Percentiles rank a stretch among this genome's conserved stretches.
phyloP scores from a whole-genome alignment of 2,888 invertebrate genomes.

The Pseudanteris insignis region DNA sequence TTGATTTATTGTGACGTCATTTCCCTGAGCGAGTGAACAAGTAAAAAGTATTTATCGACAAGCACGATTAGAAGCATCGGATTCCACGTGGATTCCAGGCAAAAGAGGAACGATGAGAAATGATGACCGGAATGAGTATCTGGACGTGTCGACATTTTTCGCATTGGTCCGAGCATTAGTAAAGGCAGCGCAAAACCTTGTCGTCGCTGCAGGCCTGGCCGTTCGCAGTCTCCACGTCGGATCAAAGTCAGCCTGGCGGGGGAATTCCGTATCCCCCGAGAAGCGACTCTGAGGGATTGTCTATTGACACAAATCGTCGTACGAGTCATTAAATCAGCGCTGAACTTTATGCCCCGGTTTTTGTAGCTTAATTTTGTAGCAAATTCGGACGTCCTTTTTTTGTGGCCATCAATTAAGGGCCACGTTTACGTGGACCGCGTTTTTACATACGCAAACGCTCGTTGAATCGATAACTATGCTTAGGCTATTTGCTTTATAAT shows the following conservation, averaged over 20 bases:
- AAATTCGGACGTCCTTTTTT: conserved; percentile 9
- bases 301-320: conserved; percentile 43
- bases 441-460: conserved; percentile 6
- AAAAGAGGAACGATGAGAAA: conserved; percentile 45
- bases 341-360: conserved; percentile 19
- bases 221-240: conserved; percentile 36
- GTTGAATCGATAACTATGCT: conserved; percentile 31
- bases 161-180: conserved; percentile 41
- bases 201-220: conserved; percentile 39
- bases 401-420: neutral
- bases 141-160: conserved; percentile 45
- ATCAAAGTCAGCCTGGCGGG: conserved; percentile 40
- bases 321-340: conserved; percentile 42
- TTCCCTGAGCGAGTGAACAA: conserved; percentile 28
- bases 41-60: conserved; percentile 46
- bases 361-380: neutral
- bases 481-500: conserved; percentile 31
- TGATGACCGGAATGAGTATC: conserved; percentile 46
- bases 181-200: conserved; percentile 44
- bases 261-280: conserved; percentile 34
- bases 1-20: conserved; percentile 45
- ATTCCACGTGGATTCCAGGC: conserved; percentile 45
- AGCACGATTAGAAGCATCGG: conserved; percentile 44
- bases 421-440: neutral
- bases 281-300: conserved; percentile 36